Evolutionary conservation across 2,888 invertebrate species (phyloP).

Genomic region (Dasysyrphus albostriatus): DNA sequence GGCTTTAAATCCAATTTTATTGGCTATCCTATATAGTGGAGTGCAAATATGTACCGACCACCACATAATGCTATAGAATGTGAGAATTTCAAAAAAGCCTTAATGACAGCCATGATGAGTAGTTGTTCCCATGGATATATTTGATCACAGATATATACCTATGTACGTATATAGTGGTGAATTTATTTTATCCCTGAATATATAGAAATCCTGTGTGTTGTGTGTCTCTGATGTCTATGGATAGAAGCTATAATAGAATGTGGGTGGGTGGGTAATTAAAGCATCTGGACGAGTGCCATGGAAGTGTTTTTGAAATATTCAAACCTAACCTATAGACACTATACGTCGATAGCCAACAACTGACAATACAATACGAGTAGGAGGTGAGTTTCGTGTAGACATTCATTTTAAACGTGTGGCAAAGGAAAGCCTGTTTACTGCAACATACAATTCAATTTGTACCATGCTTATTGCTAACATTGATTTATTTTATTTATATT

Average conservation of each 20-base stretch:
- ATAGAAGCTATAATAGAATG: neutral
- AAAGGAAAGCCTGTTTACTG: constrained; percentile 24
- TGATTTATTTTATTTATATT: constrained; percentile 32
- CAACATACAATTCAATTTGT: constrained; percentile 21
- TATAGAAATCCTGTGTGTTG: constrained; percentile 1
- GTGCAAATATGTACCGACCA: neutral
- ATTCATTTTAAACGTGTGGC: constrained; percentile 23
- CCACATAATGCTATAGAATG: neutral
- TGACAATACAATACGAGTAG: neutral
- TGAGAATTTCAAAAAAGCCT: constrained; percentile 17
- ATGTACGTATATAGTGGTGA: neutral
- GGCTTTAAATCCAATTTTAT: constrained; percentile 8
- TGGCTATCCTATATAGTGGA: neutral
- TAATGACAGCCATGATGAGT: constrained; percentile 23
- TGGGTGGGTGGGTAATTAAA: constrained; percentile 19
- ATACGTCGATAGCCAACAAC: neutral
- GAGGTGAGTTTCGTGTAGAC: constrained; percentile 12
- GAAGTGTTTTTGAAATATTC: constrained; percentile 29
- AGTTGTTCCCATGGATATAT: constrained; percentile 9
- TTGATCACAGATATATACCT: neutral
- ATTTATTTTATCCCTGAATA: constrained; percentile 8
- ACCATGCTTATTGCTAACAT: constrained; percentile 29
- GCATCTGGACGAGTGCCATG: constrained; percentile 28
- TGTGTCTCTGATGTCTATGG: neutral
- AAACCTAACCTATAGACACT: neutral